Evolutionary conservation across 2,888 invertebrate species (phyloP), one percentile per base, ranked within the genome.

Genomic region (Loripinus fragilis): DNA sequence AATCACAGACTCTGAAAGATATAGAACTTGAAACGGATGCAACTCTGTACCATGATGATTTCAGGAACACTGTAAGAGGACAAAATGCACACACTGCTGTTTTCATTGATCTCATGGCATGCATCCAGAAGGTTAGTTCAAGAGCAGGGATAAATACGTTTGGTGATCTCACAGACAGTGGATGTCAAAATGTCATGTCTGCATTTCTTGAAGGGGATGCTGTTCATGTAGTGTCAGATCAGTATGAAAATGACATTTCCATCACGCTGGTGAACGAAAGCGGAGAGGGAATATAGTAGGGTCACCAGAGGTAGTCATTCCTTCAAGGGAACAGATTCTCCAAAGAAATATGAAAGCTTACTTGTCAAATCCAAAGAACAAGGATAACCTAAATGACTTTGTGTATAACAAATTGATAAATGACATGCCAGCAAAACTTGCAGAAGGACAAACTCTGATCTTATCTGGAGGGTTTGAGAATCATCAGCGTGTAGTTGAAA

Each of bases 181-280:
- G 23, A 8, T 7, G 15, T 7, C 7, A 25, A 28, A 8, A 28
- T 23, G 25, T 55, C 25, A 55, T 7, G 17, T 23, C n/a, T 23
- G 55, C n/a, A 55, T 55, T 55, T 12, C 25, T 25, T 15, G 55
- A 55, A 28, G 55, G 17, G 15, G 23, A 55, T 15, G 7, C n/a
- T 23, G 55, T 55, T 5, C 23, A n/a, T 23, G 55, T 55, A 10
- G 25, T 55, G 7, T 25, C 55, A 25, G 55, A 55, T 55, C 55
- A 23, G 2, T 55, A n/a, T n/a, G n/a, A n/a, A n/a, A n/a, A n/a
- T n/a, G n/a, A n/a, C n/a, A n/a, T n/a, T n/a, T 55, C 55, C 12
- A 55, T 55, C 28, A 55, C 23, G 25, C 5, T 55, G 55, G 55
- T n/a, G 55, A 55, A 25, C 55, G 55, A 28, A 55, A 55, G 28